phyloP scores from a whole-genome alignment of 2,888 invertebrate genomes.

The Diloba caeruleocephala region DNA sequence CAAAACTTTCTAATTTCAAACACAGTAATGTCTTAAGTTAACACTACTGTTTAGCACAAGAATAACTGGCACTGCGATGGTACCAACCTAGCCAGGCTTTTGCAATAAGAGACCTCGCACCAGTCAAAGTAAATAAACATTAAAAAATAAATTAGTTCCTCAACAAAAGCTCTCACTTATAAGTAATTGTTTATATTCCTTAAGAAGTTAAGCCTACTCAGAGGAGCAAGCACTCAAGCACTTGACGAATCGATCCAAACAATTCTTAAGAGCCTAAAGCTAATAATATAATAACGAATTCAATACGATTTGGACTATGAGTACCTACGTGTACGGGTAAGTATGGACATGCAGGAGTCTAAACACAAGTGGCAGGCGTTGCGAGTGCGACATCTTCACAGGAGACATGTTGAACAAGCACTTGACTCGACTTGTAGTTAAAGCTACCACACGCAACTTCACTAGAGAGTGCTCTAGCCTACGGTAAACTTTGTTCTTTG shows the following conservation, averaged over 20 bases:
- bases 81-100: too few relatives aligned
- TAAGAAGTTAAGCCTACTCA: conserved; percentile 42
- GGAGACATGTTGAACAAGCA: conserved; percentile 84
- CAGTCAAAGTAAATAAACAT: not conserved
- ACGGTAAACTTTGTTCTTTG: conserved; percentile 67
- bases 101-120: too few relatives aligned
- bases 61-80: too few relatives aligned
- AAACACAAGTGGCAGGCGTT: conserved; percentile 48
- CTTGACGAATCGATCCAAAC: conserved; percentile 56
- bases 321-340: too few relatives aligned
- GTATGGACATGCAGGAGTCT: conserved; percentile 27
- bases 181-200: conserved; percentile 28
- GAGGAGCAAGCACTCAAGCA: conserved; percentile 57
- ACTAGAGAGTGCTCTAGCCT: conserved; percentile 65
- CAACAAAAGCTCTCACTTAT: conserved; percentile 8
- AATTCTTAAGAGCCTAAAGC: conserved; percentile 42
- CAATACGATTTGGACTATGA: conserved; percentile 7
- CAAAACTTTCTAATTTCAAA: too few relatives aligned
- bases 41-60: too few relatives aligned
- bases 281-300: conserved; percentile 5
- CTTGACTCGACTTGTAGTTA: conserved; percentile 71
- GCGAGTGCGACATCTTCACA: conserved; percentile 68
- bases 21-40: too few relatives aligned
- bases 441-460: conserved; percentile 74
- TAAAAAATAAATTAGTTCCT: not conserved